phyloP scores from a whole-genome alignment of 2,888 invertebrate genomes.

The Lasiommata megera region DNA sequence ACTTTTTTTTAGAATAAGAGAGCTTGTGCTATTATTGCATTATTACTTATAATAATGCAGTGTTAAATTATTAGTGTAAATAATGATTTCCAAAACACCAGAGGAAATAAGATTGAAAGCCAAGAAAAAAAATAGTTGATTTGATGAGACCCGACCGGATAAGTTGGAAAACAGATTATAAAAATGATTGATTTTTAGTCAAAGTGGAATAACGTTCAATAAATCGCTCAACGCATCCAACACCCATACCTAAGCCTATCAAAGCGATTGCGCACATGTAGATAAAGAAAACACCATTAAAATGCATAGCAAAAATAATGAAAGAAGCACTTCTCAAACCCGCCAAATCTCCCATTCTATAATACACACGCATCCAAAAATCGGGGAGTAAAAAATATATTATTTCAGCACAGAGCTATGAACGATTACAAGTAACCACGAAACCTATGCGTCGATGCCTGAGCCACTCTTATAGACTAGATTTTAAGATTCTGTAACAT shows the following conservation, averaged over 20 bases:
- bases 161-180: too few species aligned
- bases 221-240: slow-evolving; percentile 8
- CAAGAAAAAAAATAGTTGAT: too few species aligned
- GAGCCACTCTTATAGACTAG: slow-evolving; percentile 23
- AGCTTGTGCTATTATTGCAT: too few species aligned
- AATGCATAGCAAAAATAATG: slow-evolving; percentile 69
- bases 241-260: slow-evolving; percentile 35
- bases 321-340: slow-evolving; percentile 42
- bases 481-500: slow-evolving; percentile 8
- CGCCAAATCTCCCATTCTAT: slow-evolving; percentile 36
- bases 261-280: slow-evolving; percentile 46
- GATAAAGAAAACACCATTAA: slow-evolving; percentile 41
- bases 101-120: too few species aligned
- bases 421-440: slow-evolving; percentile 27
- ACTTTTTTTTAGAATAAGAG: too few species aligned
- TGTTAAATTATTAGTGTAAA: too few species aligned
- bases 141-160: too few species aligned
- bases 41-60: too few species aligned
- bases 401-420: slow-evolving; percentile 30
- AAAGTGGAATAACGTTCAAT: not conserved
- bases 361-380: slow-evolving; percentile 47
- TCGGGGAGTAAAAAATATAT: slow-evolving; percentile 68
- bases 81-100: too few species aligned
- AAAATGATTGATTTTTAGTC: not conserved
- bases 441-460: slow-evolving; percentile 31